phyloP scores from a whole-genome alignment of 2,113 vertebrate species.

The Geothlypis trichas region DNA sequence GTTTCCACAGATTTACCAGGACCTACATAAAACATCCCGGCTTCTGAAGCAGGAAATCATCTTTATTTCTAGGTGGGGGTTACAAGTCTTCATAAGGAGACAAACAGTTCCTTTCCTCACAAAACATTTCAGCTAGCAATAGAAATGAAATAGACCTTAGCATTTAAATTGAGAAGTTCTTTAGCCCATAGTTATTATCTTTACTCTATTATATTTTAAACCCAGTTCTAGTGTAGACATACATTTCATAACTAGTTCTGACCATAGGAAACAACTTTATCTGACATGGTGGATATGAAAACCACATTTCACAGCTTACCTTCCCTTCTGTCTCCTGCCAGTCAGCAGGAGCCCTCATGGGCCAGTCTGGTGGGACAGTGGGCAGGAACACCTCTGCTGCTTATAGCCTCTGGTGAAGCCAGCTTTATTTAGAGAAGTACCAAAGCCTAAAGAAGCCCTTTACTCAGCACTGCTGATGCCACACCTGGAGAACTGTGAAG shows the following conservation, averaged over 20 bases:
- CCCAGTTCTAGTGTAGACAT: accelerated
- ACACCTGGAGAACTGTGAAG: background rate
- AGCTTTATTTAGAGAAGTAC: background rate
- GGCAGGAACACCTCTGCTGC: background rate
- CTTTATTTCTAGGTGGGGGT: background rate
- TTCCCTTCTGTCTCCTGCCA: background rate
- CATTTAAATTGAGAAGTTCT: background rate
- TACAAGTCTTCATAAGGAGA: background rate
- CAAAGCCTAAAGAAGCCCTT: background rate
- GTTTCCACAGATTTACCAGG: background rate
- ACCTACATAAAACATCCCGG: background rate
- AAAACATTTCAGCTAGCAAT: background rate
- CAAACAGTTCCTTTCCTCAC: background rate
- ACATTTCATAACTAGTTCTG: background rate
- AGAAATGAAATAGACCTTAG: background rate
- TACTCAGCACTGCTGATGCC: background rate
- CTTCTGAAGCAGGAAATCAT: background rate
- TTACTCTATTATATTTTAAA: background rate
- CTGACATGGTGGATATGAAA: background rate
- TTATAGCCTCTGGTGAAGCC: background rate
- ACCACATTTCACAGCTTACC: background rate
- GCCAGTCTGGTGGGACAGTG: too few species aligned
- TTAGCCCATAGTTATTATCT: background rate
- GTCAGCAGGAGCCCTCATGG: too few species aligned
- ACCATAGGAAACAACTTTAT: background rate